Evolutionary conservation across 2,113 vertebrate genomes (phyloP), one percentile per base, ranked within the genome.

Genomic region (Urocynchramus pylzowi): DNA sequence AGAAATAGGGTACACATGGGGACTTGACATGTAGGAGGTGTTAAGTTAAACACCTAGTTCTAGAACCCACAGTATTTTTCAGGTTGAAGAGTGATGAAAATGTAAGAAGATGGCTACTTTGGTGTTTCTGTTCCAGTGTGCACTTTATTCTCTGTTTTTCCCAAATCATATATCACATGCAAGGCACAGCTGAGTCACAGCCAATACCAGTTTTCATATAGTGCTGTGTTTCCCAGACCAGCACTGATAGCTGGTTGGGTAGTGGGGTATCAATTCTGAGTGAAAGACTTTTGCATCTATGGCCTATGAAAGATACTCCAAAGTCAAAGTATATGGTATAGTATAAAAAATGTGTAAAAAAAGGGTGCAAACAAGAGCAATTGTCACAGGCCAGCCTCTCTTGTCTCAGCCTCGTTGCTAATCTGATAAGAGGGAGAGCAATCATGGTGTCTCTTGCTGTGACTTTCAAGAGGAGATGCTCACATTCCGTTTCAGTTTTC

Each of bases 371-470:
- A 41, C 8, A 37, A 16, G 14, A 84, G 9, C 14, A 57, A 27
- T 41, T 42, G 18, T 26, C 67, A 54, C 5, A 49, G 52, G 33
- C 15, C 37, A 71, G 22, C 23, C 28, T 74, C 50, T 81, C 37
- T 33, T 75, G 47, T n/a, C n/a, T n/a, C n/a, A n/a, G 56, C 61
- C 23, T 57, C 0, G 0, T 16, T 73, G 14, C 27, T 52, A 45
- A 27, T 15, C 41, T 63, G 19, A 10, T 23, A 39, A 89, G 33
- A 61, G 21, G 35, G 23, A 68, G 18, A 27, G 31, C 15, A 73
- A 45, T 23, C 30, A 52, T 1, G 3, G 28, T 11, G 19, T 37
- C 31, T 35, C 50, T 45, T 39, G 13, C 37, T 37, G 7, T 10
- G 3, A 35, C 44, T 77, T 80, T 39, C 47, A 44, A 49, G 9